Conservation (phyloP, 2,113 vertebrate species). For the Diadophis punctatus region DNA sequence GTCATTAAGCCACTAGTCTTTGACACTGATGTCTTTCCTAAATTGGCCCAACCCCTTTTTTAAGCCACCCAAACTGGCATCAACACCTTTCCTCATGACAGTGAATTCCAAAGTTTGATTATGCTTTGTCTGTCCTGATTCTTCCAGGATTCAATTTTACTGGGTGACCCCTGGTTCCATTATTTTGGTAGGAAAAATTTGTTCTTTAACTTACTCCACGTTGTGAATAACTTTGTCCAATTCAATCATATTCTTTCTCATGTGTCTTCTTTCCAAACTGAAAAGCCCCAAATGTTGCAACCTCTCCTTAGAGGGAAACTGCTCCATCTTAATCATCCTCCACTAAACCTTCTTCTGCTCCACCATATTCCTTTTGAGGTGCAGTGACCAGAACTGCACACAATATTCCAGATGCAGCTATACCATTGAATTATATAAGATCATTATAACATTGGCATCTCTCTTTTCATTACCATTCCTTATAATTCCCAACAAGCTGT, state of each 20-base stretch:
- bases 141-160: not conserved
- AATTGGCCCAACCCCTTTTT: not conserved
- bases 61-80: not conserved
- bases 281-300: not conserved
- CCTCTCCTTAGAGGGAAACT: not conserved
- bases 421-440: too few species aligned
- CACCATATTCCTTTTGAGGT: too few species aligned
- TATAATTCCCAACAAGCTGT: too few species aligned
- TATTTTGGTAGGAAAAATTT: not conserved
- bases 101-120: not conserved
- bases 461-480: too few species aligned
- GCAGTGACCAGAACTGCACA: too few species aligned
- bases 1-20: not conserved
- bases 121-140: not conserved
- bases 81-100: not conserved
- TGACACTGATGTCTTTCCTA: not conserved
- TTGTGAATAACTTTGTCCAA: not conserved
- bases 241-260: not conserved
- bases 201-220: not conserved
- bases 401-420: too few species aligned
- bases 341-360: too few species aligned
- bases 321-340: too few species aligned
- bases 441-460: too few species aligned
- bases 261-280: not conserved
- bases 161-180: not conserved